Percentiles rank a stretch among this genome's conserved stretches.
Evolutionary conservation across 2,797 vertebrate species (phyloP).

Genomic region (Mareca penelope): DNA sequence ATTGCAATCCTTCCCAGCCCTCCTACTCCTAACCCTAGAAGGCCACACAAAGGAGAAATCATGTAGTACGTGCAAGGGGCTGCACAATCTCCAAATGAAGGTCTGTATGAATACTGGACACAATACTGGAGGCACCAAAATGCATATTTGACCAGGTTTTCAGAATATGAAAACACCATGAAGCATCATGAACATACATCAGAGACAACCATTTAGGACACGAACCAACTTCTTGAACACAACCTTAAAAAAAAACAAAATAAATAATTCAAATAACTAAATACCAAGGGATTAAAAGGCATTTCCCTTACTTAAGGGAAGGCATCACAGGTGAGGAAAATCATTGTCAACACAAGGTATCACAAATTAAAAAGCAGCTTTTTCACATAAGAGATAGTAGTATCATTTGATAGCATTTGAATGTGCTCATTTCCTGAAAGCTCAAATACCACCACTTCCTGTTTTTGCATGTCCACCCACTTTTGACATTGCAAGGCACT

Average conservation of each 20-base stretch:
- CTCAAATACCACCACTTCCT: conserved; percentile 82
- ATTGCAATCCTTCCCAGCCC: neutral
- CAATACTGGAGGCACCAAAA: conserved; percentile 45
- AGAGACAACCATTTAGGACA: conserved; percentile 40
- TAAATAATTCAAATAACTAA: conserved; percentile 65
- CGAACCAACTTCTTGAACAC: conserved; percentile 24
- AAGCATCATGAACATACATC: conserved; percentile 22
- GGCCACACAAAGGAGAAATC: neutral
- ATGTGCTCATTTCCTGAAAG: conserved; percentile 91
- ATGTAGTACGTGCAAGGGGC: neutral
- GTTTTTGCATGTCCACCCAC: conserved; percentile 85
- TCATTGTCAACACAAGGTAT: conserved; percentile 18
- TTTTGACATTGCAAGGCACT: conserved; percentile 87
- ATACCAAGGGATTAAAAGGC: conserved; percentile 48
- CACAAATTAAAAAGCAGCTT: conserved; percentile 82
- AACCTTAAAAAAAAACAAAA: conserved; percentile 31
- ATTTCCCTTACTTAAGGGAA: conserved; percentile 48
- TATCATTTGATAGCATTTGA: conserved; percentile 87
- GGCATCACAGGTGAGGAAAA: conserved; percentile 51
- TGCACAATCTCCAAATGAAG: neutral
- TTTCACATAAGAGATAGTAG: conserved; percentile 91
- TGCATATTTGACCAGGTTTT: neutral
- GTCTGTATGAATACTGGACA: neutral
- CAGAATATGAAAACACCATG: conserved; percentile 10
- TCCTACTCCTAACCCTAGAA: neutral